Conservation (phyloP, 2,888 invertebrate species). For the Apodemia mormo region DNA sequence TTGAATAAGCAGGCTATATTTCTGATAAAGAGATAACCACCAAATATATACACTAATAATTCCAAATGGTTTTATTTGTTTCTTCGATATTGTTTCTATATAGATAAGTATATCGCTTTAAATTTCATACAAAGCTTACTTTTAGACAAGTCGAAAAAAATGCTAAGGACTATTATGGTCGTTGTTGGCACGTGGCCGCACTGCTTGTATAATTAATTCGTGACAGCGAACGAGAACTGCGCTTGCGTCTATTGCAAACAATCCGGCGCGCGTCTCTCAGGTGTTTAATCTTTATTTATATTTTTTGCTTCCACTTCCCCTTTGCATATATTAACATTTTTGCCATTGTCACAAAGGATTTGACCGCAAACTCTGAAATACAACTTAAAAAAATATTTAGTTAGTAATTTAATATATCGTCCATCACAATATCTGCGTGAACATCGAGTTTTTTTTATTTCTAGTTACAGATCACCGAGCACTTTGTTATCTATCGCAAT, state of each 20-base stretch:
- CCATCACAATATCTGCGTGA: slow-evolving; percentile 18
- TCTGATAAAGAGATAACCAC: no score
- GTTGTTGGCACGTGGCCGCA: slow-evolving; percentile 56
- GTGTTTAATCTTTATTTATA: slow-evolving; percentile 77
- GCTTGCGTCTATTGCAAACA: slow-evolving; percentile 55
- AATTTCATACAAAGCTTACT: not conserved
- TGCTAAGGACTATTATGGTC: slow-evolving; percentile 46
- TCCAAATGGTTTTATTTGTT: no score
- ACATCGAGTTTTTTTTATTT: slow-evolving; percentile 54
- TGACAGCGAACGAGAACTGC: slow-evolving; percentile 57
- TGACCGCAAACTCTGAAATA: slow-evolving; percentile 11
- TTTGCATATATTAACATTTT: slow-evolving; percentile 78
- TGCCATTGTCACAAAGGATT: slow-evolving; percentile 41
- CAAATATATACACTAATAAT: no score
- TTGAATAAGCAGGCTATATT: no score
- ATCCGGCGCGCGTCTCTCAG: slow-evolving; percentile 65
- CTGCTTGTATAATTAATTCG: slow-evolving; percentile 69
- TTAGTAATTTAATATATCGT: slow-evolving; percentile 17
- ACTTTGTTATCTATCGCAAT: slow-evolving; percentile 68
- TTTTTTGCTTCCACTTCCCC: slow-evolving; percentile 73
- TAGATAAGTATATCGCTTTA: no score
- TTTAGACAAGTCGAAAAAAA: slow-evolving; percentile 43
- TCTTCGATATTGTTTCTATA: no score
- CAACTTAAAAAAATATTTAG: slow-evolving; percentile 12
- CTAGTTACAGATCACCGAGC: slow-evolving; percentile 73